These are phyloP conservation scores for Cerceris rybyensis DNA, from an alignment of 2,888 invertebrate genomes.

Conservation along the genomic window DNA sequence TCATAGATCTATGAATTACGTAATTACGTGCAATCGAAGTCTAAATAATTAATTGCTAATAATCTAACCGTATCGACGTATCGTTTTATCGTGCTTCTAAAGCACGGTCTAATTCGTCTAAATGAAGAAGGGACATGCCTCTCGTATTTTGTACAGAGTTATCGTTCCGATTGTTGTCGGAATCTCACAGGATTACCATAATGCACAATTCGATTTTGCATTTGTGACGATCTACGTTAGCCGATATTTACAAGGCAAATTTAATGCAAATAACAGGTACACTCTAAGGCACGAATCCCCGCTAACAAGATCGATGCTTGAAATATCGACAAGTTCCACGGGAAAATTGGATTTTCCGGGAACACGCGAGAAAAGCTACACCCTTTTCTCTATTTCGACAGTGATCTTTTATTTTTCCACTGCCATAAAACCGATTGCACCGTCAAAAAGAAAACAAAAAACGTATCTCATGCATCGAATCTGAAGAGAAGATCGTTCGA, in stretches of 20 bases:
- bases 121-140: constrained; percentile 18
- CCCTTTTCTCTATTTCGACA: neutral
- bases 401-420: neutral
- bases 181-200: neutral
- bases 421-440: neutral
- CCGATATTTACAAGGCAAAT: constrained; percentile 1
- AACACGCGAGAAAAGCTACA: too few relatives aligned
- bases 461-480: constrained; percentile 3
- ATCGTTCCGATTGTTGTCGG: too few relatives aligned
- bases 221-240: neutral
- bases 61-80: too few relatives aligned
- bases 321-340: constrained; percentile 7
- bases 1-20: too few relatives aligned
- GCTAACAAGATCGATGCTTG: constrained; percentile 1
- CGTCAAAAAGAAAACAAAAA: neutral
- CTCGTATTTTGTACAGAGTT: constrained; percentile 11
- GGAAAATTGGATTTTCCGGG: too few relatives aligned
- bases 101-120: neutral
- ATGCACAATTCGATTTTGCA: neutral
- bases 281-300: neutral
- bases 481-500: neutral
- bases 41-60: too few relatives aligned
- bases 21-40: too few relatives aligned
- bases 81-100: neutral
- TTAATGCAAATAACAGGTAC: neutral